phyloP scores from a whole-genome alignment of 2,797 vertebrate genomes.

The Periparus ater region DNA sequence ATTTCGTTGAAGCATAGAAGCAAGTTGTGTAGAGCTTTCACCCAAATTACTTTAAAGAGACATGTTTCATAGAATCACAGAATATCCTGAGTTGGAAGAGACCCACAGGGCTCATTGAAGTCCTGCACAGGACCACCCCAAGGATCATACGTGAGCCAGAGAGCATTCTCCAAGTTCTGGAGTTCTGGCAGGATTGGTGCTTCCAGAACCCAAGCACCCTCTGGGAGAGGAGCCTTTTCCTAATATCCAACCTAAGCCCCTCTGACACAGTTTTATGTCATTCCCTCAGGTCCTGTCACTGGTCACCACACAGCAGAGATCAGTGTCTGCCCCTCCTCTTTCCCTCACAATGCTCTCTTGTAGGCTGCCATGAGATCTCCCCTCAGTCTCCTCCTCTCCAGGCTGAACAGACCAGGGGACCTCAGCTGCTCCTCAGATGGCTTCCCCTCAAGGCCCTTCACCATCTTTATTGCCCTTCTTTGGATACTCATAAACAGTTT shows the following conservation, averaged over 20 bases:
- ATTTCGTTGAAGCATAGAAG: not conserved
- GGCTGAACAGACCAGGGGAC: not conserved
- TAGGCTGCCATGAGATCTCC: rapidly evolving
- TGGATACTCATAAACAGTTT: not conserved
- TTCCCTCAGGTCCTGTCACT: not conserved
- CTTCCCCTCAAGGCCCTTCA: not conserved
- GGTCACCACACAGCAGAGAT: not conserved
- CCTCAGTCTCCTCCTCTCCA: not conserved
- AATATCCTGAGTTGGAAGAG: not conserved
- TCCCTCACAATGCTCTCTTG: not conserved
- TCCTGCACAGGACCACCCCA: not conserved
- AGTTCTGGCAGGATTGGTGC: not conserved
- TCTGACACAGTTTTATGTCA: not conserved
- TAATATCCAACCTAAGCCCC: not conserved
- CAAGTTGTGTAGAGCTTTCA: not conserved
- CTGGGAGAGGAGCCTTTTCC: not conserved
- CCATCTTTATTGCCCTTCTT: not conserved
- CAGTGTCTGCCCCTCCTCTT: not conserved
- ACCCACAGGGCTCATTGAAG: not conserved
- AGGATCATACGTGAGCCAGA: not conserved
- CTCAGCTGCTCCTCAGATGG: not conserved
- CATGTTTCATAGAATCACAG: not conserved
- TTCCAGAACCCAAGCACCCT: not conserved
- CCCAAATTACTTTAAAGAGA: not conserved
- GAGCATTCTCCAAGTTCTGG: not conserved